Evolutionary conservation across 1,140 invertebrate genomes (phyloP).

Genomic region (Pseudomyrmex flavicornis): DNA sequence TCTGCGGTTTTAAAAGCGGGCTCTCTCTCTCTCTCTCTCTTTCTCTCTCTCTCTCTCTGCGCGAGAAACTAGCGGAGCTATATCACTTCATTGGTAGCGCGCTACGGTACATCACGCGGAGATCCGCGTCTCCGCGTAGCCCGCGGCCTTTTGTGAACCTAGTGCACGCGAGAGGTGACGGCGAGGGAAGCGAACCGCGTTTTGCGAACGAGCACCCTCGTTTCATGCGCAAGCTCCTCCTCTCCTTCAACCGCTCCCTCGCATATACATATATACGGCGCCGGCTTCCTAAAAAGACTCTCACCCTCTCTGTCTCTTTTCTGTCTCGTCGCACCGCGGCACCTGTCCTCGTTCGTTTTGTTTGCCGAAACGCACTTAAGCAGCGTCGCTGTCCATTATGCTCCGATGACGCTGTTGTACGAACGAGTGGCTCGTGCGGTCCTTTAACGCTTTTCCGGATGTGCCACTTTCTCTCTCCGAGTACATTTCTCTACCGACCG

Average conservation of each 20-base stretch:
- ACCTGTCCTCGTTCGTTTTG: conserved; percentile 36
- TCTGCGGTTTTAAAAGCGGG: conserved; percentile 37
- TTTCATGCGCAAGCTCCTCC: conserved; percentile 8
- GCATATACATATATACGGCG: background rate
- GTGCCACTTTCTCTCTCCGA: background rate
- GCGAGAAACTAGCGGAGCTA: background rate
- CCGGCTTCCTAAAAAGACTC: conserved; percentile 15
- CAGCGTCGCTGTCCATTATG: conserved; percentile 52
- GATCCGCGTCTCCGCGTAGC: conserved; percentile 25
- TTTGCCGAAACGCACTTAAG: conserved; percentile 61
- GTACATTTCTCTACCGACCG: conserved; percentile 14
- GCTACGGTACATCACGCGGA: background rate
- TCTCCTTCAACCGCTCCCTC: no score
- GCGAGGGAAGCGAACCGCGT: conserved; percentile 29
- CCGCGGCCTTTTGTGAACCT: conserved; percentile 44
- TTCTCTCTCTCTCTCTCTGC: background rate
- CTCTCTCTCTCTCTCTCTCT: background rate
- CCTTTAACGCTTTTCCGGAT: conserved; percentile 36
- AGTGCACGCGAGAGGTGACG: conserved; percentile 41
- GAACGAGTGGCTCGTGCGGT: conserved; percentile 34
- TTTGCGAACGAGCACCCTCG: conserved; percentile 48
- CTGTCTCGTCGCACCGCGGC: background rate
- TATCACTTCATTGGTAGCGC: background rate
- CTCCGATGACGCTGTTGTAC: conserved; percentile 49
- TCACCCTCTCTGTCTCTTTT: background rate